A percentile compares a stretch with the other conserved stretches of the same genome.
These are phyloP conservation scores for Strigops habroptila DNA, from an alignment of 2,113 vertebrate genomes.

Conservation along the genomic window DNA sequence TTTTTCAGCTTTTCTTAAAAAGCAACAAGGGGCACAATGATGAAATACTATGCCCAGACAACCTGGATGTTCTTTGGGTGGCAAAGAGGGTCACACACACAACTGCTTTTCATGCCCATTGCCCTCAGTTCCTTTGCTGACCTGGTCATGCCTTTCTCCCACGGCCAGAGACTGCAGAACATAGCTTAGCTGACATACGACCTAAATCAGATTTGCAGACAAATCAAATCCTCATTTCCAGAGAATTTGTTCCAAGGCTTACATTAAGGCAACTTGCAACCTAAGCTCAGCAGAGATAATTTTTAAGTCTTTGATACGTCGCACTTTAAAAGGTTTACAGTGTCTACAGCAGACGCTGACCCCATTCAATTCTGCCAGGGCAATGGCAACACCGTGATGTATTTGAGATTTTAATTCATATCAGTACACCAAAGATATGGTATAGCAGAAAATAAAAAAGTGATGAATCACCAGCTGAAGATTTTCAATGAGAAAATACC, in stretches of 20 bases:
- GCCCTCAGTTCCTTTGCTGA: background rate
- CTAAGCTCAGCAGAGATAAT: background rate
- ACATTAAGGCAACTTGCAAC: slow-evolving; percentile 35
- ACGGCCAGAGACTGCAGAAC: background rate
- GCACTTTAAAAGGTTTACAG: background rate
- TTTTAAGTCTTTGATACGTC: background rate
- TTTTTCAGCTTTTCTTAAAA: background rate
- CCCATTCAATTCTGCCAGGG: slow-evolving; percentile 1
- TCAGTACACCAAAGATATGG: background rate
- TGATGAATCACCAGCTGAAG: slow-evolving; percentile 5
- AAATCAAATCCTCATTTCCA: slow-evolving; percentile 32
- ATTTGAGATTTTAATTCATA: background rate
- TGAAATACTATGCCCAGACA: background rate
- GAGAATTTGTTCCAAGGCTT: slow-evolving; percentile 31
- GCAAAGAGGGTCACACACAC: background rate
- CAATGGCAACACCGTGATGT: background rate
- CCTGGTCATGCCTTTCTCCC: background rate
- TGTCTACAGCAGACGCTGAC: background rate
- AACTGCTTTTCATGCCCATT: background rate
- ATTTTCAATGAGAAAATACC: background rate
- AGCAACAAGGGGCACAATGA: background rate
- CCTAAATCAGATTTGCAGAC: slow-evolving; percentile 55
- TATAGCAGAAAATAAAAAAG: background rate
- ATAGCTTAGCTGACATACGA: slow-evolving; percentile 33
- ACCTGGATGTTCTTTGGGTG: background rate